Conservation (phyloP, 2,113 vertebrate species). For the Stictonetta naevosa region DNA sequence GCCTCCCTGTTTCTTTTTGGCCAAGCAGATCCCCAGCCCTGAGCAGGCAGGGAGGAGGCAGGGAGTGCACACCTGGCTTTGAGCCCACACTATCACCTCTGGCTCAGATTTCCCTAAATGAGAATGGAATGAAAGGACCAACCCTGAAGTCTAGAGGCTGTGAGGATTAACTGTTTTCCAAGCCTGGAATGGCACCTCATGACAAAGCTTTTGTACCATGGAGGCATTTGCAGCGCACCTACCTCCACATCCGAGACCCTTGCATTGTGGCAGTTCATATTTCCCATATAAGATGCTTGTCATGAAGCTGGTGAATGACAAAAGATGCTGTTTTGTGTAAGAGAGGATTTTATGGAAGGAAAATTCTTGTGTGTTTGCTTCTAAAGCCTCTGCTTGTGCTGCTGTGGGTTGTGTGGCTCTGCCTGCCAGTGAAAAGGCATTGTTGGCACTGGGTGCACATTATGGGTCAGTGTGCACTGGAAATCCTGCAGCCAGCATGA, state of each 20-base stretch:
- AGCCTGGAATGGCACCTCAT: neutral
- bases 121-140: slow-evolving; percentile 14
- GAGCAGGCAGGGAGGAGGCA: neutral
- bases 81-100: rapidly evolving
- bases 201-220: neutral
- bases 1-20: neutral
- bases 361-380: neutral
- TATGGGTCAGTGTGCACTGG: neutral
- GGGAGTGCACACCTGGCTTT: rapidly evolving
- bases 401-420: neutral
- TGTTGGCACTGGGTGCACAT: neutral
- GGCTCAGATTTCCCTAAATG: slow-evolving; percentile 39
- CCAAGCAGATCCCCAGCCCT: neutral
- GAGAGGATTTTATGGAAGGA: neutral
- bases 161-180: neutral
- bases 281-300: neutral
- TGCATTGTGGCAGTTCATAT: neutral
- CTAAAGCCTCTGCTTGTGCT: neutral
- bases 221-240: neutral
- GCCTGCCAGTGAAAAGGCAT: neutral
- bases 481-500: neutral
- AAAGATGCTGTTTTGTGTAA: neutral
- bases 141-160: neutral
- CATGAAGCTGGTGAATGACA: neutral
- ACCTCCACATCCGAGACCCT: neutral